phyloP scores from a whole-genome alignment of 2,888 invertebrate genomes.

The Chouioia cunea region DNA sequence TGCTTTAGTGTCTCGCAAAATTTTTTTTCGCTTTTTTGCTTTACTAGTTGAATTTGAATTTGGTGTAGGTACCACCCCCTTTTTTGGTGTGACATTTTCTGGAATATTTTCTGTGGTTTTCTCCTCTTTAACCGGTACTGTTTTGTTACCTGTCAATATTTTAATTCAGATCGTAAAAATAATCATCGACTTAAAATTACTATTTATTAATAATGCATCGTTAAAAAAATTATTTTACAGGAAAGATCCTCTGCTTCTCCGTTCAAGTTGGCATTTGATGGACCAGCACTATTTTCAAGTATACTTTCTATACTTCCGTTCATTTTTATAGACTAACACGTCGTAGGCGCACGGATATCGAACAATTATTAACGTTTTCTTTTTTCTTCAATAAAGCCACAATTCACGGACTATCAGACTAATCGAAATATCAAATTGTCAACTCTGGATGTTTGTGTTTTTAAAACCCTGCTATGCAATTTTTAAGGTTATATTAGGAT shows the following conservation, averaged over 20 bases:
- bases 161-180: not conserved
- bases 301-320: conserved; percentile 49
- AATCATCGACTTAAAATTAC: not conserved
- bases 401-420: no score
- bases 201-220: not conserved
- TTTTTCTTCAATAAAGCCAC: no score
- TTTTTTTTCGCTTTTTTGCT: conserved; percentile 78
- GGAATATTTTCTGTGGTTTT: conserved; percentile 57
- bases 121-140: conserved; percentile 50
- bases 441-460: no score
- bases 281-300: conserved; percentile 56
- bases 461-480: no score
- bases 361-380: no score
- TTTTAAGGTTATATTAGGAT: no score
- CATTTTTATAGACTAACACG: conserved; percentile 29
- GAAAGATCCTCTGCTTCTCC: conserved; percentile 59
- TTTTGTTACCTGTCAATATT: conserved; percentile 37
- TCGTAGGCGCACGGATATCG: not conserved
- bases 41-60: conserved; percentile 58
- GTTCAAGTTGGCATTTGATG: conserved; percentile 57
- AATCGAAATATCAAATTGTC: no score
- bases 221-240: conserved; percentile 49
- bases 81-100: conserved; percentile 59
- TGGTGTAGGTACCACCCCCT: conserved; percentile 45
- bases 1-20: conserved; percentile 79